These are phyloP conservation scores for Drosophila kurseongensis DNA, from an alignment of 1,140 invertebrate genomes.

Conservation along the genomic window DNA sequence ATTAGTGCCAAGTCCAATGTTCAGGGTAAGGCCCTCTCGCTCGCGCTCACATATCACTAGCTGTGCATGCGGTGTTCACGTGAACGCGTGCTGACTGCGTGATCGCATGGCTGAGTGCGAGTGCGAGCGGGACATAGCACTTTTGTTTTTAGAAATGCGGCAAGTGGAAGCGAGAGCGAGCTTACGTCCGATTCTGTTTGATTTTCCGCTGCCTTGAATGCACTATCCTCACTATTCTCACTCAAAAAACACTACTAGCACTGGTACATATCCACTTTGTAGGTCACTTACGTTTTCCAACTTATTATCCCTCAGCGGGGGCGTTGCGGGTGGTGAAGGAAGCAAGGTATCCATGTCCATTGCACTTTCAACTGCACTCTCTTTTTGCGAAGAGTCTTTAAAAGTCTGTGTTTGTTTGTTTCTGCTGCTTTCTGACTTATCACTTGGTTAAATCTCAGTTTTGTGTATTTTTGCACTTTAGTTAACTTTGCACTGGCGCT, in stretches of 20 bases:
- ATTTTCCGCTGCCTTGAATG: slow-evolving; percentile 57
- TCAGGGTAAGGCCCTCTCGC: slow-evolving; percentile 32
- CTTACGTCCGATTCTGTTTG: slow-evolving; percentile 42
- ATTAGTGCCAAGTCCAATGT: slow-evolving; percentile 71
- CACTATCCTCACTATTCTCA: slow-evolving; percentile 32
- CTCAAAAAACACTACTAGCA: slow-evolving; percentile 24
- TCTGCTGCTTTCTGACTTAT: slow-evolving; percentile 44
- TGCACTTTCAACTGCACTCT: slow-evolving; percentile 53
- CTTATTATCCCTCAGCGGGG: slow-evolving; percentile 85
- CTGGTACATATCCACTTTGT: slow-evolving; percentile 42
- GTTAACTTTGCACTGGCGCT: slow-evolving; percentile 45
- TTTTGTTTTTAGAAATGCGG: slow-evolving; percentile 84
- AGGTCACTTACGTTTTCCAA: slow-evolving; percentile 85
- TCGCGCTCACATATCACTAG: slow-evolving; percentile 61
- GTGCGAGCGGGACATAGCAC: slow-evolving; percentile 68
- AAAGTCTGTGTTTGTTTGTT: slow-evolving; percentile 35
- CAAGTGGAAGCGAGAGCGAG: slow-evolving; percentile 60
- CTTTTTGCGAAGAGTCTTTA: slow-evolving; percentile 27
- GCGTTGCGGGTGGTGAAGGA: slow-evolving; percentile 87
- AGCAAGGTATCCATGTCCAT: slow-evolving; percentile 85
- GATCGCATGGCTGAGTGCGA: slow-evolving; percentile 61
- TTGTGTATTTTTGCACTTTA: slow-evolving; percentile 40
- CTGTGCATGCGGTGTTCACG: slow-evolving; percentile 84
- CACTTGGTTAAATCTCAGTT: slow-evolving; percentile 47
- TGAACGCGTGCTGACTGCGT: slow-evolving; percentile 84